Evolutionary conservation across 2,113 vertebrate genomes (phyloP).

Genomic region (Malaclemys terrapin): DNA sequence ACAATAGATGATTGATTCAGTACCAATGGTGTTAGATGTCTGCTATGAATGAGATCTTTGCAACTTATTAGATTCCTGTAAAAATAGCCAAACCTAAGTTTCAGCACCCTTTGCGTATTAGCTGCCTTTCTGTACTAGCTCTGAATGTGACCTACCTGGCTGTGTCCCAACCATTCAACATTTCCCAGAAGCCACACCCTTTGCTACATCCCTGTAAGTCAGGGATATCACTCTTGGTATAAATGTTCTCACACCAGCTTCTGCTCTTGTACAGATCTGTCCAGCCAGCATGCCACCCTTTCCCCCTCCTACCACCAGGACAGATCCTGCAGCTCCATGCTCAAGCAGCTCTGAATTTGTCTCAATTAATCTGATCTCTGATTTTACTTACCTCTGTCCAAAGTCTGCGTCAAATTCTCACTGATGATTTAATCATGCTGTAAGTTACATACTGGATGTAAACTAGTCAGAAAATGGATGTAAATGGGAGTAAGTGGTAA

Average conservation of each 20-base stretch:
- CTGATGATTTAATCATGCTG: background rate
- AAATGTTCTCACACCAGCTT: background rate
- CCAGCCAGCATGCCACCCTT: background rate
- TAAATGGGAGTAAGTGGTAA: background rate
- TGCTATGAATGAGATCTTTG: constrained; percentile 33
- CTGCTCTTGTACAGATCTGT: background rate
- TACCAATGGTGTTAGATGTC: constrained; percentile 14
- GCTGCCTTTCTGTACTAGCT: background rate
- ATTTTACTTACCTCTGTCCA: background rate
- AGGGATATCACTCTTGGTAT: background rate
- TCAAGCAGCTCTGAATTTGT: background rate
- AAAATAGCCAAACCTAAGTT: background rate
- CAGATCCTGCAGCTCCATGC: background rate
- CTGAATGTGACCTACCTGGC: background rate
- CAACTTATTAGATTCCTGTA: background rate
- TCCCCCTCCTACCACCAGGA: background rate
- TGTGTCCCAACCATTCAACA: background rate
- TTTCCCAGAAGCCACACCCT: background rate
- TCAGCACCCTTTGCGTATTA: constrained; percentile 7
- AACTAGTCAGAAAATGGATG: background rate
- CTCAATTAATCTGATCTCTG: background rate
- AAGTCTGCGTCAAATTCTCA: background rate
- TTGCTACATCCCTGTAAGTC: background rate
- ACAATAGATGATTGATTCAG: background rate
- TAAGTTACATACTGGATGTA: background rate